Base-by-base conservation (phyloP, 2,888 invertebrate genomes). In the Mamestra brassicae region DNA sequence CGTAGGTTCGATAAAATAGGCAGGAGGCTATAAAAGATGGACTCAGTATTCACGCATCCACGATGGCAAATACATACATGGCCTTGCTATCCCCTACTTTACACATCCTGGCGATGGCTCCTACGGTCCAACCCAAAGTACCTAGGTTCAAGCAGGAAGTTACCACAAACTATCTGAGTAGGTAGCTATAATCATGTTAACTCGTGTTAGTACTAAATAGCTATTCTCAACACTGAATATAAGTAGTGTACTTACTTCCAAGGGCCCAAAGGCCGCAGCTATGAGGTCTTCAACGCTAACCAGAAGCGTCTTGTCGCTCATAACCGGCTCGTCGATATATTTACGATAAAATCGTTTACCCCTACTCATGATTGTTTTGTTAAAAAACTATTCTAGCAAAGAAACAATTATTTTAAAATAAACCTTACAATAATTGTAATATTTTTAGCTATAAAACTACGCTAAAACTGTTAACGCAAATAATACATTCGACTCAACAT, bases 271-370 rank as follows among this genome's bases (percentile, higher is more conserved):
- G 0, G 94, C 92, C 50, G 89, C 86, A 71, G 87, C 84, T 71
- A 95, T 95, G 6, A 95, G 91, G 54, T 95, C 94, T 75, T 95
- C 95, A 0, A 95, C 92, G 66, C 90, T 95, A 17, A 95, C 67
- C 0, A 95, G 88, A 1, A 95, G 74, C 1, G 91, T 87, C 11
- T 73, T 78, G 66, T 94, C 94, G 81, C 94, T 94, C 93, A 93
- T 93, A n/a, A 78, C 86, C 2, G 93, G 91, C n/a, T 89, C 90
- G 15, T 88, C 90, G 13, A 76, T 0, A 11, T n/a, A 8, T 50
- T 36, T 73, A 36, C 61, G 74, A n/a, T 15, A 15, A 4, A 5
- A 42, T 4, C 0, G 13, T 7, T 45, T 62, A 6, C 6, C 10
- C 4, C 2, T 50, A 1, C 8, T 34, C 74, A 67, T 67, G 50